Percentiles rank a stretch among this genome's conserved stretches.
These are phyloP conservation scores for Prionace glauca DNA, from an alignment of 2,797 vertebrate species.

Conservation along the genomic window DNA sequence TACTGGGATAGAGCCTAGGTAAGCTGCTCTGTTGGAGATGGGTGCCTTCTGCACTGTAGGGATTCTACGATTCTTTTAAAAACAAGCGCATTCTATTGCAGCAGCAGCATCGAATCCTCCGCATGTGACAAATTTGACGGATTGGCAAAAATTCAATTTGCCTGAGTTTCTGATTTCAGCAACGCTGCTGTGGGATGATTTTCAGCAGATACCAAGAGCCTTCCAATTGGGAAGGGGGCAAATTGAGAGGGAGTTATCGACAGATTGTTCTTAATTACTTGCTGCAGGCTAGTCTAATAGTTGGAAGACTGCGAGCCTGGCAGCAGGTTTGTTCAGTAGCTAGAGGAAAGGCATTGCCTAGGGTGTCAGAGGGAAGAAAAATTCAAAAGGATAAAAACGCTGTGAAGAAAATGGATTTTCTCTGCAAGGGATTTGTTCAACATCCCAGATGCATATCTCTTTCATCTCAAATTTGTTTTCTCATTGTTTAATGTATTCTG, in stretches of 20 bases:
- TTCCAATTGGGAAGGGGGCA: background rate
- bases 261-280: background rate
- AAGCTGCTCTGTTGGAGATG: no score
- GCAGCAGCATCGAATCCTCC: background rate
- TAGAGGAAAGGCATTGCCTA: background rate
- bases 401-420: background rate
- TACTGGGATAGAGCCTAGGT: no score
- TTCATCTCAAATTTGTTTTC: background rate
- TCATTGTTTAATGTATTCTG: background rate
- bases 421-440: background rate
- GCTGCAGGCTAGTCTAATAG: background rate
- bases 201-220: background rate
- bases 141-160: background rate
- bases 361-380: background rate
- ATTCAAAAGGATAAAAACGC: background rate
- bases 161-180: background rate
- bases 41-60: no score
- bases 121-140: background rate
- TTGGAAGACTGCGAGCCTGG: background rate
- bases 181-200: background rate
- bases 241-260: background rate
- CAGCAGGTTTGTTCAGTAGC: background rate
- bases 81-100: background rate
- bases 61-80: background rate
- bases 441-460: background rate